A percentile compares a stretch with the other conserved stretches of the same genome.
phyloP scores from a whole-genome alignment of 1,140 invertebrate species.

The Delia radicum region DNA sequence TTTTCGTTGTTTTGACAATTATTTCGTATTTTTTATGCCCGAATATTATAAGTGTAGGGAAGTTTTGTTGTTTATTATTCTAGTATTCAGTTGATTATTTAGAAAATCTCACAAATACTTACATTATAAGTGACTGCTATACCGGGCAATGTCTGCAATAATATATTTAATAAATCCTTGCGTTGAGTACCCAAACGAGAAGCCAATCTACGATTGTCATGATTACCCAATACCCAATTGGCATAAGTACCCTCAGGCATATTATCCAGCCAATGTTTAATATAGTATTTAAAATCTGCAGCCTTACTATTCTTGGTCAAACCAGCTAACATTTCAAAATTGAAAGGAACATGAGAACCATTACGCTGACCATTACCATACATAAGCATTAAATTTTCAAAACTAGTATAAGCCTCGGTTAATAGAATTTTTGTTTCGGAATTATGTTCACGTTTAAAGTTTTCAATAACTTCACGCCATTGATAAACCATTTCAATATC shows the following conservation, averaged over 20 bases:
- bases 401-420: conserved; percentile 66
- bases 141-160: conserved; percentile 69
- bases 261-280: conserved; percentile 60
- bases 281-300: conserved; percentile 56
- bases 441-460: conserved; percentile 43
- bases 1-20: too few species aligned
- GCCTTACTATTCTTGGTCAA: conserved; percentile 58
- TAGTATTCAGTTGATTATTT: not conserved
- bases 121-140: conserved; percentile 68
- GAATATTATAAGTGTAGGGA: too few species aligned
- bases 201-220: conserved; percentile 62
- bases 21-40: not conserved
- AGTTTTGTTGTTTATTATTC: too few species aligned
- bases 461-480: conserved; percentile 59
- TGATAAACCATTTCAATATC: conserved; percentile 60
- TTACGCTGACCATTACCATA: conserved; percentile 57
- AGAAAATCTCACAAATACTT: not conserved
- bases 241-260: conserved; percentile 60
- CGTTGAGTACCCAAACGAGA: conserved; percentile 60
- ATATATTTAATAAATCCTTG: conserved; percentile 66
- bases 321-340: conserved; percentile 61
- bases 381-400: conserved; percentile 62
- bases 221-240: conserved; percentile 67
- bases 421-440: conserved; percentile 62
- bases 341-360: conserved; percentile 65